These are phyloP conservation scores for Spodoptera littoralis DNA, from an alignment of 2,888 invertebrate species.

Conservation along the genomic window DNA sequence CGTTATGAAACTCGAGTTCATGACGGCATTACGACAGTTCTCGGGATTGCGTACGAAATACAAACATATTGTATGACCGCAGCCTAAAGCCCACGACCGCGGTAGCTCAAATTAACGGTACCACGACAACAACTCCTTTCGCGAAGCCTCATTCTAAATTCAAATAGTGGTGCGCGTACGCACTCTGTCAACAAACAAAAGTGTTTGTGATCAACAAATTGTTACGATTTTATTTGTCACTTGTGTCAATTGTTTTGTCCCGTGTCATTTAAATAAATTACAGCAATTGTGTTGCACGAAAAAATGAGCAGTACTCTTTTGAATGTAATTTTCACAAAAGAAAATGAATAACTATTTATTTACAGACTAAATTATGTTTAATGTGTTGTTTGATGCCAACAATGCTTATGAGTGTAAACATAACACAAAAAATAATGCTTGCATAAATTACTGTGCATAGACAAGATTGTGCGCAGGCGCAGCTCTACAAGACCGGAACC, in stretches of 20 bases:
- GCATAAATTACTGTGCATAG: slow-evolving; percentile 4
- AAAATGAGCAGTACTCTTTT: slow-evolving; percentile 11
- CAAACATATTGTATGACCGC: slow-evolving; percentile 54
- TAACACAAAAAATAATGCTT: slow-evolving; percentile 3
- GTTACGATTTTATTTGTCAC: slow-evolving; percentile 46
- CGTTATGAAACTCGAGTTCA: slow-evolving; percentile 31
- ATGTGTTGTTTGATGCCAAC: slow-evolving; percentile 9
- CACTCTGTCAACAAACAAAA: slow-evolving; percentile 73
- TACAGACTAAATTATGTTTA: slow-evolving; percentile 21
- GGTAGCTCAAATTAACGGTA: slow-evolving; percentile 83
- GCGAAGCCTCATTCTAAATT: slow-evolving; percentile 79
- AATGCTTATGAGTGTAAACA: slow-evolving; percentile 5
- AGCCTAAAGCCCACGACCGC: slow-evolving; percentile 71
- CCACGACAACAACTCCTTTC: slow-evolving; percentile 72
- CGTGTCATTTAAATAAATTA: slow-evolving; percentile 46
- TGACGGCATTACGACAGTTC: slow-evolving; percentile 41
- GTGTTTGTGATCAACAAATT: slow-evolving; percentile 50
- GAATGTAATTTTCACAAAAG: slow-evolving; percentile 8
- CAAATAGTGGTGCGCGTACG: slow-evolving; percentile 74
- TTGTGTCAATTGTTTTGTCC: slow-evolving; percentile 43
- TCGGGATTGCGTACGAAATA: slow-evolving; percentile 33
- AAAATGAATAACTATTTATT: slow-evolving; percentile 23
- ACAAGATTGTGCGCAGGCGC: slow-evolving; percentile 52
- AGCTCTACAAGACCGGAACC: slow-evolving; percentile 58
- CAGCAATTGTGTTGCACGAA: slow-evolving; percentile 25